Base-by-base conservation (phyloP, 2,113 vertebrate genomes). In the Elaphurus davidianus region DNA sequence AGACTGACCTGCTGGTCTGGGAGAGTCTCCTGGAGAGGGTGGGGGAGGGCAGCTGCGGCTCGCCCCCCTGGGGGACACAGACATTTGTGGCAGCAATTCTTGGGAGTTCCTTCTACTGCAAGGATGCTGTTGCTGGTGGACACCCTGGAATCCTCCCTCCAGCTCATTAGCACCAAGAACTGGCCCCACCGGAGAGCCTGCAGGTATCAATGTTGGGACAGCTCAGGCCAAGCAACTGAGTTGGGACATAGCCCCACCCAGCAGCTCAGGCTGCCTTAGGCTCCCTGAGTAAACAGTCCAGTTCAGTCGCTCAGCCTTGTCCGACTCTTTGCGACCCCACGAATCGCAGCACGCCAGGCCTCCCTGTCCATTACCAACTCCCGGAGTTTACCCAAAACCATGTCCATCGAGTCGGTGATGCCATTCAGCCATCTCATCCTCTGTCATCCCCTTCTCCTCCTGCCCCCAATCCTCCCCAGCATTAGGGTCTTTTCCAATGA, bases 41-140 rank as follows among this genome's bases (percentile, higher is more conserved):
- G 0, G 78, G 30, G 78, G 28, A 81, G 47, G 47, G 78, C 16
- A 33, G 45, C 78, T 81, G 78, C 19, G 12, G 79, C 47, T 82
- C 19, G n/a, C 10, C 30, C 79, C 0, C 19, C 1, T 50, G 47
- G 0, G 79, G 79, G 30, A n/a, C 10, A 23, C 0, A n/a, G 47
- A 82, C 30, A 4, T 19, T 23, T 30, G 79, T 8, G 19, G 50
- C 30, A 54, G 50, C 6, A 3, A 52, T 81, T 33, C 47, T 52
- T 6, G 28, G 47, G 47, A 81, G 78, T 17, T n/a, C 17, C 11
- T 23, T 71, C 67, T 6, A 54, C 30, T 3, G 6, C 11, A n/a
- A 33, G 1, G 47, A 82, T n/a, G 47, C 76, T 21, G 50, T 23
- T 52, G 11, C 30, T 14, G 50, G 47, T 52, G 19, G 30, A n/a